These are phyloP conservation scores for Poecilia gillii DNA, from an alignment of 2,797 vertebrate genomes.

Conservation along the genomic window DNA sequence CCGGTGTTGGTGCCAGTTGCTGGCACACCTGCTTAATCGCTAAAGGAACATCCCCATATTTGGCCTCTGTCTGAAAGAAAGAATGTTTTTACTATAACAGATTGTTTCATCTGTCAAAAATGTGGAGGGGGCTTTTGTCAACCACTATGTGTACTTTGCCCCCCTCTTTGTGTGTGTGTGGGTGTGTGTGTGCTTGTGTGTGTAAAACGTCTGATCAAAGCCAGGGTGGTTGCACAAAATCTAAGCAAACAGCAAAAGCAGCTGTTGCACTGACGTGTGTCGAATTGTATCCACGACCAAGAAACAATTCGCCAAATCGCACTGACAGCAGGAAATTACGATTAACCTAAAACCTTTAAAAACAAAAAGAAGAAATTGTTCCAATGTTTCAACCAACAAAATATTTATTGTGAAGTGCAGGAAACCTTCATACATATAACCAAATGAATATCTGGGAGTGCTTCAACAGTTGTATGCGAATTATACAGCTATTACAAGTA, in stretches of 20 bases:
- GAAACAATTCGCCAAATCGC: background rate
- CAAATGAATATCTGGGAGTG: background rate
- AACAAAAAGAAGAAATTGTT: background rate
- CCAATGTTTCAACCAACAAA: background rate
- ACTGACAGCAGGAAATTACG: background rate
- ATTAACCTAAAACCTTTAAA: background rate
- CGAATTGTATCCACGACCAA: background rate
- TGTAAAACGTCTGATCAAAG: background rate
- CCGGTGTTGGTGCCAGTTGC: background rate
- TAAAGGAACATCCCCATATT: background rate
- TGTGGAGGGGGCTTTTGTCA: background rate
- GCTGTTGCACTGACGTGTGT: background rate
- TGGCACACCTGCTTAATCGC: background rate
- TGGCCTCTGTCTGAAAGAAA: background rate
- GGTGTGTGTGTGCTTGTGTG: too few relatives aligned
- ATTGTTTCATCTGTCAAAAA: background rate
- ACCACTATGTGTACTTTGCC: background rate
- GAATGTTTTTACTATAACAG: constrained; percentile 1
- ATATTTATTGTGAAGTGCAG: background rate
- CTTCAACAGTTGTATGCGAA: background rate
- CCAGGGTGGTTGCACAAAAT: background rate
- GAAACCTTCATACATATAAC: background rate
- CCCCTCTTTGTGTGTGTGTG: background rate
- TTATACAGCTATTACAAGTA: background rate
- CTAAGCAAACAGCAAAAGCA: background rate